Conservation (phyloP, 2,113 vertebrate genomes). For the Dolichotis patagonum region DNA sequence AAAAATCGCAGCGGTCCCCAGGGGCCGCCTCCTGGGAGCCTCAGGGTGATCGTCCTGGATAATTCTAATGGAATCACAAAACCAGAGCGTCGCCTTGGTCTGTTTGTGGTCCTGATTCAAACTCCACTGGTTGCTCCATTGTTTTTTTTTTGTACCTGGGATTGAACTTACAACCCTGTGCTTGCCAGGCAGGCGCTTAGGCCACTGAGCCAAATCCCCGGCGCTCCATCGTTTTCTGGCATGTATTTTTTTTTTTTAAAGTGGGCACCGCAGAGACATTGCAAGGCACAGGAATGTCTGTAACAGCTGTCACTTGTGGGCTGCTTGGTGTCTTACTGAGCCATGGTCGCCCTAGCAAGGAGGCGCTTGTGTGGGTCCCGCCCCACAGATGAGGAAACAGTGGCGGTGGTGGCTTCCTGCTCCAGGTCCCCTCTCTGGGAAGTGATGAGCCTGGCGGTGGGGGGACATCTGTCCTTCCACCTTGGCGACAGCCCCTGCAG, state of each 20-base stretch:
- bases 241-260: not conserved
- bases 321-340: no score
- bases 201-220: no score
- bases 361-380: no score
- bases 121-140: not conserved
- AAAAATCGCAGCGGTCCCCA: not conserved
- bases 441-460: accelerated
- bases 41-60: not conserved
- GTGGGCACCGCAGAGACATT: not conserved
- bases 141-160: no score
- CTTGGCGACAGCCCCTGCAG: not conserved
- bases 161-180: no score
- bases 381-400: not conserved
- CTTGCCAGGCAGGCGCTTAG: no score
- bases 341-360: accelerated
- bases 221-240: not conserved
- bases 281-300: accelerated
- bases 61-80: not conserved
- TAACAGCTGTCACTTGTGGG: accelerated
- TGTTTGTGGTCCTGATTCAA: accelerated
- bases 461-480: accelerated
- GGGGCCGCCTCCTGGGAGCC: not conserved
- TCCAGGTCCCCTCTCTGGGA: not conserved
- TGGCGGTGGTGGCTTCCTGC: not conserved
- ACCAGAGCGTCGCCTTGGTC: accelerated